phyloP scores from a whole-genome alignment of 64 coral and sea anemone species.

The Montipora foliosa region DNA sequence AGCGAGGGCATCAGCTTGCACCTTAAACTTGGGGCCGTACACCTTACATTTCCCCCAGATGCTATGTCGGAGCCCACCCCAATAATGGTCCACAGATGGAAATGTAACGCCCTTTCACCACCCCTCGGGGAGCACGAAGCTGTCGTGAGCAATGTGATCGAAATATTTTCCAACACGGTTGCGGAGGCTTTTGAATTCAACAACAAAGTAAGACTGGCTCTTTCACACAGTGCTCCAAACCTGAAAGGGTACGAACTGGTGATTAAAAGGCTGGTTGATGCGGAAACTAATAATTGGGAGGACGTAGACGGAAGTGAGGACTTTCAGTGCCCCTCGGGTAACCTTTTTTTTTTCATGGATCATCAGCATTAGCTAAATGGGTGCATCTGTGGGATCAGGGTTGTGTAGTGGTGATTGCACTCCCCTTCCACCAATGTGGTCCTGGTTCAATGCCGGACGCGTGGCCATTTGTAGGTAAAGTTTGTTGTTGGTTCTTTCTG shows the following conservation, averaged over 20 bases:
- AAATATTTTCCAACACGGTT: neutral
- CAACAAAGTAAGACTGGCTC: neutral
- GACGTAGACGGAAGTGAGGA: constrained; percentile 2
- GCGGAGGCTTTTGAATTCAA: too few species aligned
- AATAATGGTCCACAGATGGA: neutral
- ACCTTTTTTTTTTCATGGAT: neutral
- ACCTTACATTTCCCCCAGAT: neutral
- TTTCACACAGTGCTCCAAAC: constrained; percentile 2
- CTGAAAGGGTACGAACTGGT: constrained; percentile 17
- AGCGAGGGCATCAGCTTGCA: neutral
- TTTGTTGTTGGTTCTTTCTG: too few species aligned
- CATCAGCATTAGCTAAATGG: too few species aligned
- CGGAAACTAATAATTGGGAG: constrained; percentile 10
- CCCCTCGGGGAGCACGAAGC: neutral
- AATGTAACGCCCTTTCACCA: neutral
- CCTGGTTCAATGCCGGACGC: too few species aligned
- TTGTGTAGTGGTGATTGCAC: too few species aligned
- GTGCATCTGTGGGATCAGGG: too few species aligned
- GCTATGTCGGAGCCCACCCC: neutral
- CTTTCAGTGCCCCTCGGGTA: neutral
- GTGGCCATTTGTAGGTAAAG: too few species aligned
- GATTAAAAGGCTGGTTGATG: constrained; percentile 1
- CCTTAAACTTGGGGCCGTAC: neutral
- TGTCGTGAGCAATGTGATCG: constrained; percentile 11
- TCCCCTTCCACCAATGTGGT: too few species aligned